Base-by-base conservation (phyloP, 2,113 vertebrate genomes). In the Okapia johnstoni region DNA sequence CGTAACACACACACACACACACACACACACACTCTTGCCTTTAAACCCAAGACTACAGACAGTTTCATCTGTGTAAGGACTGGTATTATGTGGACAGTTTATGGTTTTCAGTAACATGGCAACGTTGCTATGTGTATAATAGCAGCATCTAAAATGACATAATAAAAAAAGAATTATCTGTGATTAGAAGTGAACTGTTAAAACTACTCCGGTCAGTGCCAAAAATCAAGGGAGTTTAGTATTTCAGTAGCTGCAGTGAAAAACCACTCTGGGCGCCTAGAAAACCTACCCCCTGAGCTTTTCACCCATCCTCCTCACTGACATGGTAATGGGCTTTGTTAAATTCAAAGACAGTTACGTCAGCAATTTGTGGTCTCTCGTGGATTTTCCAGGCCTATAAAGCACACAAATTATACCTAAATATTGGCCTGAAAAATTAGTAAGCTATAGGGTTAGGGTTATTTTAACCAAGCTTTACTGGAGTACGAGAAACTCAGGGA, bases 331-430 rank as follows among this genome's bases (percentile, higher is more conserved):
- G 98, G 98, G 98, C 98, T 99, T 99, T 99, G 98, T 99, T 99
- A 98, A 98, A 99, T 99, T 99, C 99, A 99, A 99, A 99, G 99
- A 99, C 99, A 98, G 98, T 99, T 99, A 99, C 98, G 99, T 99
- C 99, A 99, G 98, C 99, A 98, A 98, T 98, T 95, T 96, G 98
- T 98, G 98, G 99, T 98, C 99, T 98, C 99, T 98, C 96, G 97
- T 98, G 99, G 99, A 98, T 98, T 99, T 98, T 98, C 96, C 98
- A 70, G 98, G 98, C 98, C 98, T 98, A 99, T 99, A 99, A 99
- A 99, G 98, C 98, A 98, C 98, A 99, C 98, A 98, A 99, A 99
- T 99, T 99, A 99, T 98, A 98, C 98, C 98, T 98, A 99, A 99
- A 99, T 99, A 99, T 99, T 99, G 99, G 98, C 98, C 93, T 98